phyloP scores from a whole-genome alignment of 2,113 vertebrate genomes.

The Rissa tridactyla region DNA sequence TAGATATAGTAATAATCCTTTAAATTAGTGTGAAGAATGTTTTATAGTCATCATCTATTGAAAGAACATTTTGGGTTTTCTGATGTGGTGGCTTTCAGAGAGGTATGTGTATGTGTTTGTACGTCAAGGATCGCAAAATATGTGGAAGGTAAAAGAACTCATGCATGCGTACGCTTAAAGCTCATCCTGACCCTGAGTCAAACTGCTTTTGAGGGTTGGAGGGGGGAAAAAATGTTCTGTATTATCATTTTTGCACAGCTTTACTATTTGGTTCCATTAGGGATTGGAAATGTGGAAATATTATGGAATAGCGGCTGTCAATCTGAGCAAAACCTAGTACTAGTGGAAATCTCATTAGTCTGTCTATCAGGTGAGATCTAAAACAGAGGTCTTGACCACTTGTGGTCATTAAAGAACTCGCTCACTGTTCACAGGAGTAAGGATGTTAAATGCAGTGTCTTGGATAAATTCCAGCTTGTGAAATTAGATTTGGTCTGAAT shows the following conservation, averaged over 20 bases:
- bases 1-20: neutral
- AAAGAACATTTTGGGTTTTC: neutral
- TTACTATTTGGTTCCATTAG: conserved; percentile 5
- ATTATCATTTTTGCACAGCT: conserved; percentile 1
- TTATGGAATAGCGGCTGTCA: neutral
- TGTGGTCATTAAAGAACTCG: conserved; percentile 6
- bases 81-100: neutral
- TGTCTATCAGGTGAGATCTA: conserved; percentile 29
- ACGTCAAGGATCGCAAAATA: neutral
- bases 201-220: neutral
- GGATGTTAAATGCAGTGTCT: conserved; percentile 30
- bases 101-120: neutral
- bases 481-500: conserved; percentile 40
- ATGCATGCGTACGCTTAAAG: neutral
- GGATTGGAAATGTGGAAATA: neutral
- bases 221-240: neutral
- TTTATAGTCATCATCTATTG: neutral
- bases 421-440: conserved; percentile 21
- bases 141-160: neutral
- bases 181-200: neutral
- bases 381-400: conserved; percentile 32
- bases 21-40: neutral
- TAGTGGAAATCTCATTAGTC: conserved; percentile 41
- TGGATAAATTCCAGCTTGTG: conserved; percentile 24
- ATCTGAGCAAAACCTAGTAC: neutral